Conservation (phyloP, 2,797 vertebrate genomes). For the Acipenser oxyrinchus region DNA sequence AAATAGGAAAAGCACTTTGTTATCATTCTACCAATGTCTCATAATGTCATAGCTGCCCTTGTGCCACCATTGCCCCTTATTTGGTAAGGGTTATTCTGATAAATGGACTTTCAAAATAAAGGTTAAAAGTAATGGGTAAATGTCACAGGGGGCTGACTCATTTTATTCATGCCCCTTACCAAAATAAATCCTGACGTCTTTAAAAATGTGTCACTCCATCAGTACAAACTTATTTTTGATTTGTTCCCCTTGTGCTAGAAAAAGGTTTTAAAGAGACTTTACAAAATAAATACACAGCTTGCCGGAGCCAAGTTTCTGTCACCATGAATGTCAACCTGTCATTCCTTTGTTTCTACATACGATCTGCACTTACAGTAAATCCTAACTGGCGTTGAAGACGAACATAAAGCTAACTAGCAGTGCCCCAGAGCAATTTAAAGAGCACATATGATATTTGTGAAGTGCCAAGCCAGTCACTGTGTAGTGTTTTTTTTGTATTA, state of each 20-base stretch:
- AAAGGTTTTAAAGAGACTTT: constrained; percentile 9
- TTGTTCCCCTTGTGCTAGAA: constrained; percentile 2
- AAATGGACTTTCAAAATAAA: neutral
- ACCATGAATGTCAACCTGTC: constrained; percentile 20
- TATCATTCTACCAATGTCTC: too few relatives aligned
- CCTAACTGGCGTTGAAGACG: constrained; percentile 14
- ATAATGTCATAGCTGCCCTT: too few relatives aligned
- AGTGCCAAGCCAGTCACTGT: too few relatives aligned
- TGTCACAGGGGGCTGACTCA: constrained; percentile 12
- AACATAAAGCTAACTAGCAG: neutral
- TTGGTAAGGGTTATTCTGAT: too few relatives aligned
- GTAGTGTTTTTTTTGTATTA: too few relatives aligned
- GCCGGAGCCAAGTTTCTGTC: constrained; percentile 17
- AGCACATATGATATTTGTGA: too few relatives aligned
- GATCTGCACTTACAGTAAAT: constrained; percentile 16
- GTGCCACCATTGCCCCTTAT: too few relatives aligned
- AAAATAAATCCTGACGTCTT: constrained; percentile 9
- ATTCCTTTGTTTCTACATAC: constrained; percentile 16
- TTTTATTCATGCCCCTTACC: neutral
- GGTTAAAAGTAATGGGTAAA: constrained; percentile 6
- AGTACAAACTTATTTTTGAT: constrained; percentile 2
- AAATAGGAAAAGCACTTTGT: too few relatives aligned
- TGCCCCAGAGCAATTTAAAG: too few relatives aligned
- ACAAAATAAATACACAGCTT: constrained; percentile 13
- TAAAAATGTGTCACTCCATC: neutral